Conservation (phyloP, 2,888 invertebrate genomes). For the Plebejus anna region DNA sequence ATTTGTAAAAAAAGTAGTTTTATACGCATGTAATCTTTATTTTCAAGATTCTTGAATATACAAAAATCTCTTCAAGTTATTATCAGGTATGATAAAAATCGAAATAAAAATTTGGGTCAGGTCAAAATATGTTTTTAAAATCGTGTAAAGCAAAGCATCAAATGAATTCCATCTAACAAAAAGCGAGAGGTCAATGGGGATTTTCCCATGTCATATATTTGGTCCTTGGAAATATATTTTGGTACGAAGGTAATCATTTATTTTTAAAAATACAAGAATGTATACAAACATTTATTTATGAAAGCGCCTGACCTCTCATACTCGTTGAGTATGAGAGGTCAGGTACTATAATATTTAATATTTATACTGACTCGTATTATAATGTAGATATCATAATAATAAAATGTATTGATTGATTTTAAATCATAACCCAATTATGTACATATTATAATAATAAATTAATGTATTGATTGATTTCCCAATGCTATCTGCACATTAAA, state of each 20-base stretch:
- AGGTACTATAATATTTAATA: not conserved
- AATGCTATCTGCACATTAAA: no score
- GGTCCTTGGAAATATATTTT: constrained; percentile 3
- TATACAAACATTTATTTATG: not conserved
- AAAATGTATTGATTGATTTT: no score
- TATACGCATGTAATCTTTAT: not conserved
- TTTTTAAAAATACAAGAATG: not conserved
- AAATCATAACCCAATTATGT: no score
- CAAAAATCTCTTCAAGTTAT: not conserved
- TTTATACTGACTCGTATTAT: no score
- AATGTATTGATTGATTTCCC: no score
- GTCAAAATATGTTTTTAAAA: not conserved
- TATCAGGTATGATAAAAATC: not conserved
- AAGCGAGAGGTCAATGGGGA: constrained; percentile 8
- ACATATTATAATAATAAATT: no score
- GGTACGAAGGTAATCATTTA: not conserved
- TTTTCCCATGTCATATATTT: constrained; percentile 4
- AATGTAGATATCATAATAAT: no score
- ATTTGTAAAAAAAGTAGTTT: not conserved
- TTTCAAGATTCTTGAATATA: not conserved
- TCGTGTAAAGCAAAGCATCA: constrained; percentile 6
- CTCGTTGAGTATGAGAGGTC: not conserved
- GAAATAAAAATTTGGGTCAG: constrained; percentile 5
- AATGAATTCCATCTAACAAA: constrained; percentile 13
- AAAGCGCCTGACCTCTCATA: not conserved